Base-by-base conservation (phyloP, 2,888 invertebrate genomes). In the Ormyrus rosae region DNA sequence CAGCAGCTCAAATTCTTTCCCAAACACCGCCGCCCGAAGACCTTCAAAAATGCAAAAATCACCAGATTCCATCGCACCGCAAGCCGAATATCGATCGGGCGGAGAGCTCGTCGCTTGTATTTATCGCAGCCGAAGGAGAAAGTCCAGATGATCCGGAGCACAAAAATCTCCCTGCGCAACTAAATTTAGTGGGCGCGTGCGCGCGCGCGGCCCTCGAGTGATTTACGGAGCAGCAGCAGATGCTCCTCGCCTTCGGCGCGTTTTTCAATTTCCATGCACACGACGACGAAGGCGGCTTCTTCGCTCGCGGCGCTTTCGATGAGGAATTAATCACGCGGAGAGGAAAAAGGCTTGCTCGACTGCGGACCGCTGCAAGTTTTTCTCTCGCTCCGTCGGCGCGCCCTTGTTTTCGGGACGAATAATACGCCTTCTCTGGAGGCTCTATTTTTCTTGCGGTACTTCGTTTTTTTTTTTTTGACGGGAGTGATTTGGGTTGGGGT, bases 111-210 rank as follows among this genome's bases (percentile, higher is more conserved):
- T 61, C 19, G 11, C 65, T 34, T 64, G 56, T 72, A 53, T 76
- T 80, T 67, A 63, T 63, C 68, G 61, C 51, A n/a, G 56, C 46
- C 70, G 13, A 6, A 10, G 46, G 71, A 81, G 73, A 69, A 70
- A 78, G 70, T 58, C 63, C 70, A 74, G 73, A 78, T 51, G 78
- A 81, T 74, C 65, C 74, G 60, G 45, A 56, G 73, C 73, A 55
- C 61, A 61, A 48, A 78, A 81, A 81, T 69, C 67, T 69, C 67
- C 19, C 65, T 51, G 9, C 48, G 19, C 58, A 72, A 75, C 75
- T 81, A 78, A 78, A 81, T 81, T 78, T 78, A 81, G 81, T 75
- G 51, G 19, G 70, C 53, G 50, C n/a, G n/a, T n/a, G n/a, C n/a
- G n/a, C 63, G 68, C 63, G 34, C 45, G 19, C 61, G 70, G 34